A percentile compares a stretch with the other conserved stretches of the same genome.
Evolutionary conservation across 2,888 invertebrate species (phyloP).

Genomic region (Octodonta nipae): DNA sequence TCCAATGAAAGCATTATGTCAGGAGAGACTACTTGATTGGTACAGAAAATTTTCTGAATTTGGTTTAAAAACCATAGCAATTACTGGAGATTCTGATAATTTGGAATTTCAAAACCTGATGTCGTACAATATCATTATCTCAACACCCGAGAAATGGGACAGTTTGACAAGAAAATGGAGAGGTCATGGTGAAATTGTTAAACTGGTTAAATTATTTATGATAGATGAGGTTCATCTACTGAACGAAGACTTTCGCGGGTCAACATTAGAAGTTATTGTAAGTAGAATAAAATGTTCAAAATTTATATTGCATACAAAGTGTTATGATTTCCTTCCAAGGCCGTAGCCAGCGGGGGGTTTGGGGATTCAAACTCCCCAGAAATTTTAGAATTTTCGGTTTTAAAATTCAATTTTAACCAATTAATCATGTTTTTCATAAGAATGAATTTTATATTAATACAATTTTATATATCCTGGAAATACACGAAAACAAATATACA

Average conservation of each 20-base stretch:
- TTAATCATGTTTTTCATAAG: too few relatives aligned
- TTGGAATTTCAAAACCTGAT: slow-evolving; percentile 40
- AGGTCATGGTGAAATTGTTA: slow-evolving; percentile 49
- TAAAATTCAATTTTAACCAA: too few relatives aligned
- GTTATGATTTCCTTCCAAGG: too few relatives aligned
- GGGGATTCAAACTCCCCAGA: too few relatives aligned
- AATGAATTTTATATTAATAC: too few relatives aligned
- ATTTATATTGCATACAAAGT: too few relatives aligned
- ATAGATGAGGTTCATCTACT: slow-evolving; percentile 70
- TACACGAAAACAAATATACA: too few relatives aligned
- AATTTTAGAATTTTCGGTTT: too few relatives aligned
- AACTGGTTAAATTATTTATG: slow-evolving; percentile 51
- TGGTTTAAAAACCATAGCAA: slow-evolving; percentile 51
- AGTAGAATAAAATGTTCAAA: too few relatives aligned
- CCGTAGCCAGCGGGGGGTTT: too few relatives aligned
- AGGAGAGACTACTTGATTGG: slow-evolving; percentile 62
- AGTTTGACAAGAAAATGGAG: slow-evolving; percentile 62
- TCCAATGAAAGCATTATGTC: slow-evolving; percentile 66
- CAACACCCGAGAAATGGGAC: slow-evolving; percentile 80
- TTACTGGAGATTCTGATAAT: slow-evolving; percentile 64
- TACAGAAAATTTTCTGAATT: slow-evolving; percentile 49
- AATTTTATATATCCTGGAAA: too few relatives aligned
- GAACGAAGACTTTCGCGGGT: slow-evolving; percentile 57
- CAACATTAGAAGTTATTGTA: slow-evolving; percentile 65
- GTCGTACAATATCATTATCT: slow-evolving; percentile 50